These are phyloP conservation scores for Lasioglossum lativentre DNA, from an alignment of 2,888 invertebrate species.

Conservation along the genomic window DNA sequence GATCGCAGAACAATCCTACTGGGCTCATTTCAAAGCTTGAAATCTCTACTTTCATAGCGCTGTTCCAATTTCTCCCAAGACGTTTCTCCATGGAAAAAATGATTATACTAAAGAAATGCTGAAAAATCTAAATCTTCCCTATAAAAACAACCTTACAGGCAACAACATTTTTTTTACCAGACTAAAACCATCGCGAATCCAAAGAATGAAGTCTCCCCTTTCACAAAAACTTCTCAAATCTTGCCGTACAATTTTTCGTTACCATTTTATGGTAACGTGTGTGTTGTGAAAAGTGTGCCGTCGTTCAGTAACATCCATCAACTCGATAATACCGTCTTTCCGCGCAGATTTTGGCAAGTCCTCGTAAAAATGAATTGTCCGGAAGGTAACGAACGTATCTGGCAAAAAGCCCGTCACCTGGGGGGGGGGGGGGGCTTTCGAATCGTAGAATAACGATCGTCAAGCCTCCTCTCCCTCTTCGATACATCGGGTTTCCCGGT, in stretches of 20 bases:
- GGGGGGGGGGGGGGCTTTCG: slow-evolving; percentile 65
- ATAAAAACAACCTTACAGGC: no score
- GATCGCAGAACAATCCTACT: no score
- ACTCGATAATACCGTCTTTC: neutral
- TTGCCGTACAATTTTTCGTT: neutral
- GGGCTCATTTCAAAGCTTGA: no score
- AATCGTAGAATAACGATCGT: slow-evolving; percentile 39
- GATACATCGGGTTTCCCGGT: slow-evolving; percentile 23
- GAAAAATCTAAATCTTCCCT: no score
- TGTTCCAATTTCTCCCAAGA: neutral
- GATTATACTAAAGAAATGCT: no score
- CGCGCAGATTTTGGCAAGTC: neutral
- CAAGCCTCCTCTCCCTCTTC: neutral
- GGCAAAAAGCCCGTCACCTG: slow-evolving; percentile 51
- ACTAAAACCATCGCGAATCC: no score
- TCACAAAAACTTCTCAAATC: no score
- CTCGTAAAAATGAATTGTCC: neutral
- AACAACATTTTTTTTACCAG: no score
- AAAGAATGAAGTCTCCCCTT: no score
- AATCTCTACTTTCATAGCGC: neutral
- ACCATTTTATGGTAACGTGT: neutral
- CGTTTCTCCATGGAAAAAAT: no score
- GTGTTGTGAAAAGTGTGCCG: neutral
- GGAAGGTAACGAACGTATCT: slow-evolving; percentile 27
- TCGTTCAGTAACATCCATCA: neutral